Conservation (phyloP, 2,113 vertebrate species). For the Seriola aureovittata region DNA sequence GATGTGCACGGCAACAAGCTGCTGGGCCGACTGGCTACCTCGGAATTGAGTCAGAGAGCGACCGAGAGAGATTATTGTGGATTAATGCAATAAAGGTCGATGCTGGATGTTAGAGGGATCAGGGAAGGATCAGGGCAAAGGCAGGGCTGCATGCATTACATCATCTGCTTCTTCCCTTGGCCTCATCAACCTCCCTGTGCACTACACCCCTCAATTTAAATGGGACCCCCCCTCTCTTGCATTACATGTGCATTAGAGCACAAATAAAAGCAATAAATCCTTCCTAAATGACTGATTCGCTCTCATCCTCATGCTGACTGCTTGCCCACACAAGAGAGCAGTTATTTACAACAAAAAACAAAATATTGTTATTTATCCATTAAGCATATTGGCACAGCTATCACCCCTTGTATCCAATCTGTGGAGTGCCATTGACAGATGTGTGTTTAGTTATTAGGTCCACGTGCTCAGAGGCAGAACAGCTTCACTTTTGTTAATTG, state of each 20-base stretch:
- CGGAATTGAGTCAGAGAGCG: slow-evolving; percentile 35
- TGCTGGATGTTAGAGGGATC: slow-evolving; percentile 73
- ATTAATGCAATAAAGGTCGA: slow-evolving; percentile 77
- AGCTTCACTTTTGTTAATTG: slow-evolving; percentile 75
- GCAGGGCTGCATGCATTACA: slow-evolving; percentile 58
- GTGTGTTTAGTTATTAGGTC: slow-evolving; percentile 49
- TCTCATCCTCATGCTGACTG: not conserved
- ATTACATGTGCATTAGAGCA: not conserved
- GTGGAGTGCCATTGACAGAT: slow-evolving; percentile 59
- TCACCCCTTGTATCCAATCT: slow-evolving; percentile 15
- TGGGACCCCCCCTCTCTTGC: not conserved
- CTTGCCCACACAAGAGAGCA: not conserved
- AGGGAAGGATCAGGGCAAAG: slow-evolving; percentile 69
- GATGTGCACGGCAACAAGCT: slow-evolving; percentile 32
- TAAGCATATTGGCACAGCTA: slow-evolving; percentile 24
- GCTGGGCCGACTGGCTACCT: slow-evolving; percentile 39
- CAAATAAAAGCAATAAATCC: not conserved
- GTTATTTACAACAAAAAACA: not conserved
- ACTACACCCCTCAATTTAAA: not conserved
- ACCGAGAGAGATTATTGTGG: slow-evolving; percentile 74
- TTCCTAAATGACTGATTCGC: not conserved
- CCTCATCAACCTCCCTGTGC: not conserved
- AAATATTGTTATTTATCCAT: slow-evolving; percentile 17
- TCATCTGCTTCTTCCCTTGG: slow-evolving; percentile 55
- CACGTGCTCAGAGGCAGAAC: slow-evolving; percentile 27